Percentiles rank a stretch among this genome's conserved stretches.
Conservation (phyloP, 2,888 invertebrate genomes). For the Agrochola litura region DNA sequence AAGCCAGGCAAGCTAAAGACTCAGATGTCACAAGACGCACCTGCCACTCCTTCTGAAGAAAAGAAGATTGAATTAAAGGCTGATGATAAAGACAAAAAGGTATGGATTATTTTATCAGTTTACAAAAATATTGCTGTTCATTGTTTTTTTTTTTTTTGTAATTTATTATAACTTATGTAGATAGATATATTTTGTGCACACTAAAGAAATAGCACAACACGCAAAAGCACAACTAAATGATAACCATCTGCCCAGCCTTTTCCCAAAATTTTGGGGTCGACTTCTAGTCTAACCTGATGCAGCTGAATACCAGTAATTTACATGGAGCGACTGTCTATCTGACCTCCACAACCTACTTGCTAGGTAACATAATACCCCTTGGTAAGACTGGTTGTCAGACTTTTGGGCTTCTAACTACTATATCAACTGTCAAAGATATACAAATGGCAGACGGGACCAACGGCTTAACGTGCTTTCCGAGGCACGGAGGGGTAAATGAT, state of each 20-base stretch:
- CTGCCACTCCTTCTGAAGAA: conserved; percentile 86
- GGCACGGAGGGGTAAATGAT: not conserved
- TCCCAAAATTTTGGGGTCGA: too few species aligned
- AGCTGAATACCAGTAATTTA: too few species aligned
- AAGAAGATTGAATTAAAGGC: conserved; percentile 88
- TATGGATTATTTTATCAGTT: conserved; percentile 52
- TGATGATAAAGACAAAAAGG: conserved; percentile 89
- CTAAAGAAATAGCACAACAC: not conserved
- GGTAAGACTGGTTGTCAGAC: too few species aligned
- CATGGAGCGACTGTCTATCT: too few species aligned
- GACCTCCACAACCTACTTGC: too few species aligned
- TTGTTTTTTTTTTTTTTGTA: not conserved
- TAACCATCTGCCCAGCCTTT: not conserved
- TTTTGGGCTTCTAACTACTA: too few species aligned
- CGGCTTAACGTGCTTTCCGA: too few species aligned
- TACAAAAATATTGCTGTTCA: not conserved
- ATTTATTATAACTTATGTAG: not conserved
- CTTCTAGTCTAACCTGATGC: too few species aligned
- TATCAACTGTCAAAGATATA: too few species aligned
- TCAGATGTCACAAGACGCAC: conserved; percentile 91
- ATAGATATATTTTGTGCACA: not conserved
- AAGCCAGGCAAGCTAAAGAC: conserved; percentile 93
- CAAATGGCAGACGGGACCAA: too few species aligned
- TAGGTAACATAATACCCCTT: too few species aligned
- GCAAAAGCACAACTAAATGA: not conserved